phyloP scores from a whole-genome alignment of 2,797 vertebrate species.

The Philypnodon macrostomus region DNA sequence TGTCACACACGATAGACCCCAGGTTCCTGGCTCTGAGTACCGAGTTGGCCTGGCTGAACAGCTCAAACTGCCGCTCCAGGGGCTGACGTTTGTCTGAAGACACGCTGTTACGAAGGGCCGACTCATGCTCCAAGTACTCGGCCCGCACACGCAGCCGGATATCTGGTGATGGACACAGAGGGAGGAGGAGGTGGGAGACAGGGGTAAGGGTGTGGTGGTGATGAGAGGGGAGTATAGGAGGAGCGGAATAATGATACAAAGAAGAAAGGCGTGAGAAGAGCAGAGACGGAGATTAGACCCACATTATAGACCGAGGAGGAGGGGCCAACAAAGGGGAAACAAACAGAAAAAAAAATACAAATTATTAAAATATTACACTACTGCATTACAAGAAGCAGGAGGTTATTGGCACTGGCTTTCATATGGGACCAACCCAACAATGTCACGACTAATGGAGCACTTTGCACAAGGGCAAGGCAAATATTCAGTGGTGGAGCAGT shows the following conservation, averaged over 20 bases:
- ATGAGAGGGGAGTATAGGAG: not conserved
- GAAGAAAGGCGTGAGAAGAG: conserved; percentile 4
- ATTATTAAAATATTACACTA: not conserved
- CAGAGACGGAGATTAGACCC: conserved; percentile 22
- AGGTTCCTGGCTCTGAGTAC: conserved; percentile 87
- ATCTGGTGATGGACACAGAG: conserved; percentile 69
- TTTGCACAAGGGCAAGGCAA: conserved; percentile 22
- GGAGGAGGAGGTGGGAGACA: conserved; percentile 22
- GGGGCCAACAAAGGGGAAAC: conserved; percentile 42
- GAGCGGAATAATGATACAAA: conserved; percentile 15
- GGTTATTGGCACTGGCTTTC: conserved; percentile 5
- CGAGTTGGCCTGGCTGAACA: conserved; percentile 84
- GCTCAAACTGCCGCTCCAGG: conserved; percentile 86
- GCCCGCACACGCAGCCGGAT: conserved; percentile 88
- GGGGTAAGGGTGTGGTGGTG: conserved; percentile 17
- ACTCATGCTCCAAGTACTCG: conserved; percentile 88
- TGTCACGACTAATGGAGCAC: conserved; percentile 12
- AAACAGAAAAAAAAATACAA: conserved; percentile 39
- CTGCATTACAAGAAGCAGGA: conserved; percentile 18
- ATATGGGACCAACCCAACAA: conserved; percentile 12
- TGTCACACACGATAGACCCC: conserved; percentile 89
- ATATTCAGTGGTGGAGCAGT: conserved; percentile 10
- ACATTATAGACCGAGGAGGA: conserved; percentile 16
- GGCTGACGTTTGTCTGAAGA: conserved; percentile 85
- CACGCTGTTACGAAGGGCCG: conserved; percentile 83